Percentiles rank a stretch among this genome's conserved stretches.
Evolutionary conservation across 2,113 vertebrate species (phyloP).

Genomic region (Zosterops japonicus): DNA sequence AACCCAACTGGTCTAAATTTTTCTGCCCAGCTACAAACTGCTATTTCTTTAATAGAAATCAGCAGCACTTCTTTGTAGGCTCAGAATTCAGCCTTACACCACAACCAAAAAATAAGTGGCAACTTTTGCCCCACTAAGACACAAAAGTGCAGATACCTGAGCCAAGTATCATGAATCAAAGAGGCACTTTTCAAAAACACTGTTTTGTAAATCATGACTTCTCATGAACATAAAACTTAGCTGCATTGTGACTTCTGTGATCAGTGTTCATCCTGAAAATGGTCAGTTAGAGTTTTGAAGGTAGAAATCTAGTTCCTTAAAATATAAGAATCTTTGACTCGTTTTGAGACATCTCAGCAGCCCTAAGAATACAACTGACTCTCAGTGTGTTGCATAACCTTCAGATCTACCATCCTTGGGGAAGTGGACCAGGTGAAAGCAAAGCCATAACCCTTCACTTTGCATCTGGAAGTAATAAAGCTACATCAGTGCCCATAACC

Average conservation of each 20-base stretch:
- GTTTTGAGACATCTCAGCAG: background rate
- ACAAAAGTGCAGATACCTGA: background rate
- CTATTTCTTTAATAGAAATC: background rate
- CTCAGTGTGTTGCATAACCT: too few relatives aligned
- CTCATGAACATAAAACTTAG: background rate
- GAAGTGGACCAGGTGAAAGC: background rate
- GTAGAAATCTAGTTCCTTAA: background rate
- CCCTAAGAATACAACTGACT: background rate
- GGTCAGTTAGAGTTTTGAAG: background rate
- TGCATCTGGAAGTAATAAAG: background rate
- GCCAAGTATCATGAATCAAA: background rate
- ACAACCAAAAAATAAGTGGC: background rate
- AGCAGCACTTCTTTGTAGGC: background rate
- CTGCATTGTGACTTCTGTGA: background rate
- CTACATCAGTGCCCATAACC: background rate
- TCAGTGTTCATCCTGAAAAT: background rate
- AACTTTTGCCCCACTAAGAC: background rate
- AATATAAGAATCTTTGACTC: background rate
- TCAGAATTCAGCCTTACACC: background rate
- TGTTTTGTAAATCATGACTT: background rate
- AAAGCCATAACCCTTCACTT: background rate
- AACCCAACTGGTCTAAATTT: background rate
- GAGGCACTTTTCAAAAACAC: background rate
- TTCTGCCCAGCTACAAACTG: background rate
- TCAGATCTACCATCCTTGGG: background rate